Evolutionary conservation across 2,888 invertebrate species (phyloP), one percentile per base, ranked within the genome.

Genomic region (Parnassius smintheus): DNA sequence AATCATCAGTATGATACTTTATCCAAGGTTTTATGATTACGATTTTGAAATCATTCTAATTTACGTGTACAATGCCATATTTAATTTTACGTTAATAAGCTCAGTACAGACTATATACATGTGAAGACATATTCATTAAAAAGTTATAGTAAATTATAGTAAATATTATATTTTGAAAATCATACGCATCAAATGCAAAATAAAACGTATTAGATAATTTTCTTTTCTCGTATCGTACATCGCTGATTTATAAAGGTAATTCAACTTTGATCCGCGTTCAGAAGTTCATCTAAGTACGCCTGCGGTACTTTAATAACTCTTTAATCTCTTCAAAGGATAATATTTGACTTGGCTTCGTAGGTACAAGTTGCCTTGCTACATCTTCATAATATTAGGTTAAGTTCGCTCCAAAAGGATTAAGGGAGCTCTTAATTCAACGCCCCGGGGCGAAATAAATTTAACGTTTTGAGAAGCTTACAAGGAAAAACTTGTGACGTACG

Each of bases 331-430:
- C 78, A 70, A 81, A 83, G 84, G 85, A 88, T 91, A 88, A 89
- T 87, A 89, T 89, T 90, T 86, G 88, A 88, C 81, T 89, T 86
- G 75, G 84, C 85, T 85, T 86, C 78, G 69, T 69, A 69, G 68
- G 84, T 88, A 89, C 85, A 89, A 89, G 88, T 88, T 87, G 83
- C 80, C 81, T 84, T 86, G 85, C 85, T 86, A 83, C 87, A 81
- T 86, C 88, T 91, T 91, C 90, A 91, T 87, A 86, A 88, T 91
- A 88, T 88, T 85, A 84, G 86, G 88, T 87, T 89, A 87, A 89
- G 82, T 90, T 89, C 83, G 81, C 85, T 85, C 79, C 80, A 81
- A 86, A 90, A 90, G 90, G 91, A 91, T 91, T 91, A 91, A 89
- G 83, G 77, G 82, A 80, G 86, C 81, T 85, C 87, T 90, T 88